Evolutionary conservation across 1,140 invertebrate genomes (phyloP), one percentile per base, ranked within the genome.

Genomic region (Myzus persicae): DNA sequence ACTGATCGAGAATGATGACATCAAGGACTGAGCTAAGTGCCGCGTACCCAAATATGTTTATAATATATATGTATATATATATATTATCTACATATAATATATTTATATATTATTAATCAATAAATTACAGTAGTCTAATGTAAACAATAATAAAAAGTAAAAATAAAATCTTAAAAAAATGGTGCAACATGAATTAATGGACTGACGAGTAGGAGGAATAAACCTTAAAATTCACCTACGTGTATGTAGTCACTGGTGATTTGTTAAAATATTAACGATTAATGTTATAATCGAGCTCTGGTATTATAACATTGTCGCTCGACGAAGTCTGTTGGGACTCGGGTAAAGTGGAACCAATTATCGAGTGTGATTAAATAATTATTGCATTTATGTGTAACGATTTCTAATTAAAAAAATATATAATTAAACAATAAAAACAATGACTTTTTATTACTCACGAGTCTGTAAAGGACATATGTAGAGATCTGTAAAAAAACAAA

Each of bases 1-100:
- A 84, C 94, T 94, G 54, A 88, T 93, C 26, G 93, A 94, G 87
- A 90, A 94, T 24, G 93, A 93, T 44, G 93, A 94, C 94, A 94
- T 94, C 46, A 93, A 92, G 91, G 84, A 82, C 11, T 42, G 84
- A 40, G 44, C 87, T 89, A 89, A 24, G n/a, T 90, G 38, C 88
- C 9, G 51, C 6, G 46, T 38, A 42, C 48, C 36, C 46, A 89
- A n/a, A 38, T 54, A 51, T 89, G 42, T 87, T 36, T 87, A 46
- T 87, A 87, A 7, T 87, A 22, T 46, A n/a, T 31, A 87, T 20
- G 8, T 81, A 38, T 81, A 81, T 82, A 31, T 67, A 67, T 67
- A 67, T 67, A 67, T 67, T n/a, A 67, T 67, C 31, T n/a, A 67
- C 59, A n/a, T 87, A 36, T 46, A 48, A 46, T 87, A 7, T 40